Conservation (phyloP, 2,113 vertebrate species). For the Bothrops jararaca region DNA sequence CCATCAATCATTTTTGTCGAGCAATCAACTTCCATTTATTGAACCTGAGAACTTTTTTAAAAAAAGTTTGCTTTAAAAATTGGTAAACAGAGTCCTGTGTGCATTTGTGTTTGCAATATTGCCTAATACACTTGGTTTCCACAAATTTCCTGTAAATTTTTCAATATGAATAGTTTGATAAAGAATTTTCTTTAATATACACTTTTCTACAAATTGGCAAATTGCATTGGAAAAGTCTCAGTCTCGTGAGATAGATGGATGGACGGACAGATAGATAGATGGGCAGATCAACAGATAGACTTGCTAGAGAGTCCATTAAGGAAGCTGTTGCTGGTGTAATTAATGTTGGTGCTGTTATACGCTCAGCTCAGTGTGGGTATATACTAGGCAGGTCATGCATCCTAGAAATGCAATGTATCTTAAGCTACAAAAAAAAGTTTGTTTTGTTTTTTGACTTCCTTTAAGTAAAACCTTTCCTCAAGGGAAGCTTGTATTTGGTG, state of each 20-base stretch:
- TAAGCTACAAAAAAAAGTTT: neutral
- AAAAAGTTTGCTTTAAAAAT: neutral
- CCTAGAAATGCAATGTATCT: neutral
- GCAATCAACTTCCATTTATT: neutral
- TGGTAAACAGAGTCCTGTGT: neutral
- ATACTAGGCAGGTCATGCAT: too few species aligned
- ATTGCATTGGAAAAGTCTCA: neutral
- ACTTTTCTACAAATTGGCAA: neutral
- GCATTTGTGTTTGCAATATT: neutral
- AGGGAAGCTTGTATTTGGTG: neutral
- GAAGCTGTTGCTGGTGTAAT: neutral
- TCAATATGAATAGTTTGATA: neutral
- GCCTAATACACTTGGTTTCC: neutral
- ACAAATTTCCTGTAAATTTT: neutral
- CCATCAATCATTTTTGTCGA: neutral
- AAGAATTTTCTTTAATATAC: neutral
- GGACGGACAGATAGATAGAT: fast-evolving
- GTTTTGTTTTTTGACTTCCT: neutral
- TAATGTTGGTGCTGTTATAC: neutral
- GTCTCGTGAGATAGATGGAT: too few species aligned
- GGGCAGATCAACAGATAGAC: neutral
- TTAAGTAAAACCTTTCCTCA: neutral
- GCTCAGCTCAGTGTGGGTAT: neutral
- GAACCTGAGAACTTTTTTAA: neutral
- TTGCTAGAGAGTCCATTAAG: neutral